These are phyloP conservation scores for Selenia dentaria DNA, from an alignment of 2,888 invertebrate species.

Conservation along the genomic window DNA sequence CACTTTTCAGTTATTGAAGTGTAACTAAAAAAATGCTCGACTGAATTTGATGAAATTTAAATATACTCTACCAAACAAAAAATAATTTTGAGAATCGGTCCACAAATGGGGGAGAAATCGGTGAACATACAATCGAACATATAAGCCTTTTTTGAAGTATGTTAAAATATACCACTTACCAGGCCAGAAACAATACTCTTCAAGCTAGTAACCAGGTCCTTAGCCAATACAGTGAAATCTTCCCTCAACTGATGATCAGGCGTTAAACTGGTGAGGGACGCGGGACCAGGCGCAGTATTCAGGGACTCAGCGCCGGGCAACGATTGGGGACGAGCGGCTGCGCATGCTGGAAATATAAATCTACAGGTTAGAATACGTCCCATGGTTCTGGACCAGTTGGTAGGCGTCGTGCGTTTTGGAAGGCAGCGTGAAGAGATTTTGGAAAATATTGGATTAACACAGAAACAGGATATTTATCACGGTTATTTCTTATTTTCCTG, in stretches of 20 bases:
- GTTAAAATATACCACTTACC: no score
- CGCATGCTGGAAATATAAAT: conserved; percentile 61
- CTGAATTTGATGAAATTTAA: no score
- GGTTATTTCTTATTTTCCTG: no score
- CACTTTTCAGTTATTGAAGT: no score
- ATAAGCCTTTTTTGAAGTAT: no score
- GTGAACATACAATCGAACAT: no score
- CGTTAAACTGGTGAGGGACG: conserved; percentile 69
- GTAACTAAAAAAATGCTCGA: no score
- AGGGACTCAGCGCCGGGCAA: conserved; percentile 80
- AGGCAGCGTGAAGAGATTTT: conserved; percentile 1
- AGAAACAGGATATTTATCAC: not conserved
- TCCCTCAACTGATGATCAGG: conserved; percentile 84
- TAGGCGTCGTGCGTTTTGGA: not conserved
- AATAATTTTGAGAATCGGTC: no score
- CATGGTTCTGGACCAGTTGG: not conserved
- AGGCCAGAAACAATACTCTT: conserved; percentile 83
- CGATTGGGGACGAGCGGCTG: conserved; percentile 83
- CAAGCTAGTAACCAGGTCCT: conserved; percentile 87
- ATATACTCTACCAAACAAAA: no score
- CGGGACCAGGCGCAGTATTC: conserved; percentile 56
- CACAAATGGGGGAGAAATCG: no score
- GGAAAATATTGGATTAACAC: not conserved
- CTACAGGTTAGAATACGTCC: not conserved
- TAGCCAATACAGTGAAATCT: conserved; percentile 88